These are phyloP conservation scores for Notolepis coatsorum DNA, from an alignment of 2,797 vertebrate genomes.

Conservation along the genomic window DNA sequence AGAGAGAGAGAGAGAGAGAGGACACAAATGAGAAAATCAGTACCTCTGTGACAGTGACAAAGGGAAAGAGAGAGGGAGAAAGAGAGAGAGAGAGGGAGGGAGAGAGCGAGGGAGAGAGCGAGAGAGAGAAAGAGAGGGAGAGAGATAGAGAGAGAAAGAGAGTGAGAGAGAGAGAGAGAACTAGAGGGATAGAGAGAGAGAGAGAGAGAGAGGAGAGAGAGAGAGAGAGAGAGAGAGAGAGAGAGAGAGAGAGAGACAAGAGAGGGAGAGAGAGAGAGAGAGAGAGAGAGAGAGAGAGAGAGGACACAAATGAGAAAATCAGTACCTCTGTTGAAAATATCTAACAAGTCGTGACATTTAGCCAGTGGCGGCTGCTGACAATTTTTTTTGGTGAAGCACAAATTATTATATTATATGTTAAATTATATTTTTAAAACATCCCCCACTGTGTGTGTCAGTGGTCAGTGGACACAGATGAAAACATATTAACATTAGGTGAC, in stretches of 20 bases:
- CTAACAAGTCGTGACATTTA: slow-evolving; percentile 7
- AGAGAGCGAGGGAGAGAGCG: too few species aligned
- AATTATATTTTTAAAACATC: too few species aligned
- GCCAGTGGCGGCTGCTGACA: neutral
- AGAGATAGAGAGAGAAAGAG: slow-evolving; percentile 43
- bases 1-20: slow-evolving; percentile 18
- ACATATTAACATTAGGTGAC: too few species aligned
- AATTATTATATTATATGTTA: too few species aligned
- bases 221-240: slow-evolving; percentile 6
- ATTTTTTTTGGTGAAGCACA: too few species aligned
- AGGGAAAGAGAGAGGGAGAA: too few species aligned
- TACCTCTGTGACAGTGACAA: neutral
- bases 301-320: slow-evolving; percentile 28
- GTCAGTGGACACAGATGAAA: too few species aligned
- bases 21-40: slow-evolving; percentile 29
- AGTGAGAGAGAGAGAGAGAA: slow-evolving; percentile 26
- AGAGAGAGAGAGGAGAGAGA: too few species aligned
- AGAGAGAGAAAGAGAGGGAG: too few species aligned
- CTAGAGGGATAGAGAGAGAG: too few species aligned
- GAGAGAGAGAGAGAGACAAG: neutral
- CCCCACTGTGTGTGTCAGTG: too few species aligned
- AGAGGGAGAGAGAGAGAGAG: neutral
- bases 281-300: slow-evolving; percentile 9
- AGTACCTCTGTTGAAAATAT: slow-evolving; percentile 7
- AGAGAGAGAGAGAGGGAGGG: too few species aligned